phyloP scores from a whole-genome alignment of 2,888 invertebrate genomes.

The Lycia hirtaria region DNA sequence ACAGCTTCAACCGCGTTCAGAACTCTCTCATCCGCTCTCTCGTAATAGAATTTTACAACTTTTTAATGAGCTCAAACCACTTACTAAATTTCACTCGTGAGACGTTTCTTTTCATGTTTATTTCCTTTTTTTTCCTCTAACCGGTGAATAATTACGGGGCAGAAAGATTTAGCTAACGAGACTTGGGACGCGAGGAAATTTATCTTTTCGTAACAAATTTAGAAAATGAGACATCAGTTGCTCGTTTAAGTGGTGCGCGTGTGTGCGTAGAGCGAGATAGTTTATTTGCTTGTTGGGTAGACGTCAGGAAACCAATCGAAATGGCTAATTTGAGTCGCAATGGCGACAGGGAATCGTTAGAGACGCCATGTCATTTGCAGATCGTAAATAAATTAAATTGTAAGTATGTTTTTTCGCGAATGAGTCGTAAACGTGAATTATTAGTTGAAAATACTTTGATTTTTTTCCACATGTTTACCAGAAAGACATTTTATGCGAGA shows the following conservation, averaged over 20 bases:
- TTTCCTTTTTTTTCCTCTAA: constrained; percentile 63
- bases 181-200: constrained; percentile 75
- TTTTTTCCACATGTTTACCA: constrained; percentile 18
- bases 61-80: constrained; percentile 80
- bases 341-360: constrained; percentile 52
- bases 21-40: constrained; percentile 65
- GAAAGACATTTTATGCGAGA: constrained; percentile 16
- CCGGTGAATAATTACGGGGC: constrained; percentile 77
- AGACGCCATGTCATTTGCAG: constrained; percentile 60
- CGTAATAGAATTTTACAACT: constrained; percentile 80
- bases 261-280: constrained; percentile 53
- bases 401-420: constrained; percentile 48
- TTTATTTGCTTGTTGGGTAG: constrained; percentile 59
- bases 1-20: constrained; percentile 49
- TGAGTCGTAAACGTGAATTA: constrained; percentile 55
- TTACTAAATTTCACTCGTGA: constrained; percentile 74
- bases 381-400: constrained; percentile 70
- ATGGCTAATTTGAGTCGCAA: constrained; percentile 75
- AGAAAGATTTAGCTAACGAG: constrained; percentile 82
- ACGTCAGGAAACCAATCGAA: constrained; percentile 70
- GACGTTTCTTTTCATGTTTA: constrained; percentile 77
- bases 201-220: constrained; percentile 83
- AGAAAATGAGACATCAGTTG: constrained; percentile 83
- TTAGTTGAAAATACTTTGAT: constrained; percentile 43
- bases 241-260: constrained; percentile 49